These are phyloP conservation scores for Brachypteracias leptosomus DNA, from an alignment of 2,113 vertebrate species.

Conservation along the genomic window DNA sequence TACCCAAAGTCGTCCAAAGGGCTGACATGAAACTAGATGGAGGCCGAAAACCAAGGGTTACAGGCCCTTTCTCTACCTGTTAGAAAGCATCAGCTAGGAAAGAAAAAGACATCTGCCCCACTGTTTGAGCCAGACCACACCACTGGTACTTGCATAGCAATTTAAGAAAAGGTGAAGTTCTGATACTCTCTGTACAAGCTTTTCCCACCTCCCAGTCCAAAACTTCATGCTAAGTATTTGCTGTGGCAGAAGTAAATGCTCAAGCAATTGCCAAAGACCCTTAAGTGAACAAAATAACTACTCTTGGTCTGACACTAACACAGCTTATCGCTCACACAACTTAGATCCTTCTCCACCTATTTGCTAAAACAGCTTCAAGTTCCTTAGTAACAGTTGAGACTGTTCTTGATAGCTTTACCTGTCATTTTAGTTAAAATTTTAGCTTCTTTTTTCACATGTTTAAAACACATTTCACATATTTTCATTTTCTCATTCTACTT, in stretches of 20 bases:
- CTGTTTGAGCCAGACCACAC: not conserved
- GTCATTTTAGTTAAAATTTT: not conserved
- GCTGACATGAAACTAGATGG: not conserved
- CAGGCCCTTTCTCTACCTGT: not conserved
- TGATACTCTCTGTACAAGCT: not conserved
- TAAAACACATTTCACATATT: not conserved
- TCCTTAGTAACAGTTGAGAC: not conserved
- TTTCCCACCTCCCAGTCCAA: not conserved
- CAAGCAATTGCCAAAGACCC: not conserved
- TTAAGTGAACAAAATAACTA: not conserved
- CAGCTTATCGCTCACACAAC: not conserved
- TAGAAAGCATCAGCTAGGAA: not conserved
- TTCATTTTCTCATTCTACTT: not conserved
- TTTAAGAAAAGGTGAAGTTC: not conserved
- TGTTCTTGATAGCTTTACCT: not conserved
- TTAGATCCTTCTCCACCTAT: not conserved
- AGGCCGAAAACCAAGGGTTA: not conserved
- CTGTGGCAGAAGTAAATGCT: not conserved
- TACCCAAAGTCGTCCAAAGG: not conserved
- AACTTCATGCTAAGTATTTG: not conserved
- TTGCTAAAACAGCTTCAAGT: not conserved
- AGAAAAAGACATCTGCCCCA: not conserved
- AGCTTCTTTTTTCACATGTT: not conserved
- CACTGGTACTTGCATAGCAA: not conserved
- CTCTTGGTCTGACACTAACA: not conserved